Evolutionary conservation across 2,113 vertebrate genomes (phyloP).

Genomic region (Shinisaurus crocodilurus): DNA sequence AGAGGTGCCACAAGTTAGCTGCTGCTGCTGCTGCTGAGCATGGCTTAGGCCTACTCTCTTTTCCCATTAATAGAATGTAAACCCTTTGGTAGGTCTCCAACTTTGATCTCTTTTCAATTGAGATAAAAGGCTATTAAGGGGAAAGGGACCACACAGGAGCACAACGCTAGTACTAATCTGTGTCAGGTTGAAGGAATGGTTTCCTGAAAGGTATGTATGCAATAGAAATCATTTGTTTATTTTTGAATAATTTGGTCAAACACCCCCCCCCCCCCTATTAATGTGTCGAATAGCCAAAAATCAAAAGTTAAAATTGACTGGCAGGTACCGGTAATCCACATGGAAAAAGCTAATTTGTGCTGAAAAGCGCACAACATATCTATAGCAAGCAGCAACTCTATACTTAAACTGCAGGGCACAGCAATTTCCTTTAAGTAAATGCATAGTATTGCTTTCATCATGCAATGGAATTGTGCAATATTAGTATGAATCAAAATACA

Average conservation of each 20-base stretch:
- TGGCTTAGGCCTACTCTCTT: slow-evolving; percentile 52
- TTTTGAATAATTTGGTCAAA: neutral
- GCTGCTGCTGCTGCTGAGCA: slow-evolving; percentile 61
- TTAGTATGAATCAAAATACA: slow-evolving; percentile 43
- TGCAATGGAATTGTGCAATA: neutral
- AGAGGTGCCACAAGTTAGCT: slow-evolving; percentile 60
- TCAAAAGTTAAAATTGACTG: slow-evolving; percentile 45
- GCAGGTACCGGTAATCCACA: neutral
- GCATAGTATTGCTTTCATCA: slow-evolving; percentile 18
- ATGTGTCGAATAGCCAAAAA: slow-evolving; percentile 22
- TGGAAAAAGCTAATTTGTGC: slow-evolving; percentile 16
- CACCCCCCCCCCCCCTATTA: slow-evolving; percentile 19
- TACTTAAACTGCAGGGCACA: slow-evolving; percentile 44
- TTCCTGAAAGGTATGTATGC: slow-evolving; percentile 22
- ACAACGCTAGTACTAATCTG: slow-evolving; percentile 64
- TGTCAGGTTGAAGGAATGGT: slow-evolving; percentile 48
- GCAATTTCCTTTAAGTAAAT: slow-evolving; percentile 54
- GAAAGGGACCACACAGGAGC: slow-evolving; percentile 55
- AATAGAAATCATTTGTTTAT: neutral
- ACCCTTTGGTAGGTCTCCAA: slow-evolving; percentile 58
- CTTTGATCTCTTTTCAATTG: slow-evolving; percentile 65
- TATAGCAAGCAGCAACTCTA: slow-evolving; percentile 23
- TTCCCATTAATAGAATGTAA: slow-evolving; percentile 72
- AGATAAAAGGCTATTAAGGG: slow-evolving; percentile 68
- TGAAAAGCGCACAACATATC: slow-evolving; percentile 22